These are phyloP conservation scores for Rutpela maculata DNA, from an alignment of 2,888 invertebrate species.

Conservation along the genomic window DNA sequence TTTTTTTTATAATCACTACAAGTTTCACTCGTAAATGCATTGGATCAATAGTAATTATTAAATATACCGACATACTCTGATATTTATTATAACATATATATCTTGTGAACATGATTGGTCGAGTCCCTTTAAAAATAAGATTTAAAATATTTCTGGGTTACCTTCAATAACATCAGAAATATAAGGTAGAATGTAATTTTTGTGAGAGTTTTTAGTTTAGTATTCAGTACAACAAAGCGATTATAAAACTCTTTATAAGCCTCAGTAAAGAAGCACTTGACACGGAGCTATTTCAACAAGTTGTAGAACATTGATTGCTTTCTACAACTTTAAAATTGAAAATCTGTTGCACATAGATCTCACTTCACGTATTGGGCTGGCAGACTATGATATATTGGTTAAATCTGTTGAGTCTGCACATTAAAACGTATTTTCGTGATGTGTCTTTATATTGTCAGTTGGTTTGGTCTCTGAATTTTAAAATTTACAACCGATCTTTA, in stretches of 20 bases:
- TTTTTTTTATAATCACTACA: too few species aligned
- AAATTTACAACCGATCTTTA: background rate
- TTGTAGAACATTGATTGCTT: constrained; percentile 15
- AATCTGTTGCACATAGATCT: constrained; percentile 15
- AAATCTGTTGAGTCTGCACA: background rate
- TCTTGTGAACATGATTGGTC: too few species aligned
- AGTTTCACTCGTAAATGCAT: too few species aligned
- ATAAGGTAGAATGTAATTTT: background rate
- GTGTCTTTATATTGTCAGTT: background rate
- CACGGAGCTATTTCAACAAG: constrained; percentile 5
- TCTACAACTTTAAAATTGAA: constrained; percentile 24
- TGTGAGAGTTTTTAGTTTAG: background rate
- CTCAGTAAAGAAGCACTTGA: background rate
- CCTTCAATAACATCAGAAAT: background rate
- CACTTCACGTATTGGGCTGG: background rate
- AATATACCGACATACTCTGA: too few species aligned
- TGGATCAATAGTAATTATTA: too few species aligned
- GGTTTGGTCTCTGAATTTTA: background rate
- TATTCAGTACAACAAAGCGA: background rate
- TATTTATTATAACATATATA: too few species aligned
- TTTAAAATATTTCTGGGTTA: background rate
- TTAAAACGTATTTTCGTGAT: background rate
- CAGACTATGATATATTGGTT: background rate
- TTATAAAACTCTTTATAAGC: background rate
- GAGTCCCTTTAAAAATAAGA: background rate